Evolutionary conservation across 2,113 vertebrate genomes (phyloP), one percentile per base, ranked within the genome.

Genomic region (Prunella fulvescens): DNA sequence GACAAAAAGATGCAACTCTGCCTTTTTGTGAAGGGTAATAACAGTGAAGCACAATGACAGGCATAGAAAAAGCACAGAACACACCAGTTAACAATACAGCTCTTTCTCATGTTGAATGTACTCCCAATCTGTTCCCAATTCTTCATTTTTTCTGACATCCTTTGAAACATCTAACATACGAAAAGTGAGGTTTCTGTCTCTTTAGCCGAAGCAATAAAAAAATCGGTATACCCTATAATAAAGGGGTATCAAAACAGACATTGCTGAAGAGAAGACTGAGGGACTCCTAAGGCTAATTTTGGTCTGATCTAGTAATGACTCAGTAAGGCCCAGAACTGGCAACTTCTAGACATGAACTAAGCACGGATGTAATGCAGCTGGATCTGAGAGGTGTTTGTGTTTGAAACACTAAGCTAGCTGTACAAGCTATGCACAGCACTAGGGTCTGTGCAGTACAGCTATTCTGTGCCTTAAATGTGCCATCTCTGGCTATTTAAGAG

Each of bases 21-120:
- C 60, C 65, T 67, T 79, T 76, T 71, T 51, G 57, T 45, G 91
- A 88, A 90, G 65, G 23, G 31, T 8, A 84, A 29, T 76, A 76
- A 83, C 83, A 76, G 56, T 19, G 62, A 83, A 72, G 29, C 50
- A 60, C 2, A 37, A 70, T 42, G 57, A 73, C 65, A 81, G 29
- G 48, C 48, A 77, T 35, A 88, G 51, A 78, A 61, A 87, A 81
- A 79, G 51, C 58, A 57, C 22, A 76, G 64, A 89, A 92, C 82
- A 85, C n/a, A 76, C 28, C 57, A 83, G 10, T 42, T 72, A 88
- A 90, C 44, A 66, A 16, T 20, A 71, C 31, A 71, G 42, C 8
- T 81, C 22, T 35, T 80, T 64, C 33, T 35, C 16, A 14, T 65
- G 42, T 58, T 58, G 22, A 80, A 67, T 29, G 7, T 29, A 60